phyloP scores from a whole-genome alignment of 2,113 vertebrate genomes.

The Bubo blakistoni region DNA sequence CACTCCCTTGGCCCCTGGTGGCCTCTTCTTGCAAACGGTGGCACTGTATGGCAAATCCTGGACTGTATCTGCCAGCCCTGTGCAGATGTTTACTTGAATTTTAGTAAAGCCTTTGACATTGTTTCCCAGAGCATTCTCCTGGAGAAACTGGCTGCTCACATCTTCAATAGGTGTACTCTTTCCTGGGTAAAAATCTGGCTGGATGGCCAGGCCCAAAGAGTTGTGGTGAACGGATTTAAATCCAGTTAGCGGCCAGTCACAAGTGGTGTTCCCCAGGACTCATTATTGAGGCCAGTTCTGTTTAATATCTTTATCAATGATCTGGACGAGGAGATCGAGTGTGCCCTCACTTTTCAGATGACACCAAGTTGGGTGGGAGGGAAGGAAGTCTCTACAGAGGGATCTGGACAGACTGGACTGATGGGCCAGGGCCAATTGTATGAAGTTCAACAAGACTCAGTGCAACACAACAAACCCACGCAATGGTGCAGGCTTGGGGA shows the following conservation, averaged over 20 bases:
- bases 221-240: neutral
- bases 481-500: no score
- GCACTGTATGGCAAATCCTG: neutral
- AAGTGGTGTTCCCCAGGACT: neutral
- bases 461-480: neutral
- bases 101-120: neutral
- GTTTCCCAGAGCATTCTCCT: neutral
- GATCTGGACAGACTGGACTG: neutral
- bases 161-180: neutral
- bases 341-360: neutral
- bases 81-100: neutral
- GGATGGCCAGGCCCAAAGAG: neutral
- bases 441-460: neutral
- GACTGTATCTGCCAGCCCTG: neutral
- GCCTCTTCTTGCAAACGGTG: neutral
- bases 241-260: fast-evolving
- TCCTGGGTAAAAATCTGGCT: neutral
- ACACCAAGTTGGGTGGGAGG: neutral
- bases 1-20: neutral
- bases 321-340: neutral
- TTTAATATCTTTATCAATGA: neutral
- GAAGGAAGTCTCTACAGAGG: neutral
- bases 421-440: neutral
- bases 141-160: neutral
- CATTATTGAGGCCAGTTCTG: no score